These are phyloP conservation scores for Anaspis maculata DNA, from an alignment of 2,888 invertebrate genomes.

Conservation along the genomic window DNA sequence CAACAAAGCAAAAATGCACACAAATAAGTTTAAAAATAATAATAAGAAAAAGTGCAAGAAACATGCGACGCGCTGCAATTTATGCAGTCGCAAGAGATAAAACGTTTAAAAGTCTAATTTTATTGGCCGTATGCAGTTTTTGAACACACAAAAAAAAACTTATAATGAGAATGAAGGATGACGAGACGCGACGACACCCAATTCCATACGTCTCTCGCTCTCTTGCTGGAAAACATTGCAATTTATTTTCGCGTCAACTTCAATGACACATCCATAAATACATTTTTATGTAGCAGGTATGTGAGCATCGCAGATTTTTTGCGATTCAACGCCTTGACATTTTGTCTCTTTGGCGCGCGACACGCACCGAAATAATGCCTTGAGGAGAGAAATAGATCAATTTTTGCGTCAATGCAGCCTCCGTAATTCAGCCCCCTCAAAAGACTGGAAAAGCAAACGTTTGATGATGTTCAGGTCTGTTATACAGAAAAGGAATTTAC, in stretches of 20 bases:
- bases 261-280: slow-evolving; percentile 23
- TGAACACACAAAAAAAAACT: too few species aligned
- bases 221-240: slow-evolving; percentile 5
- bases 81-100: slow-evolving; percentile 5
- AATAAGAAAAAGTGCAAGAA: neutral
- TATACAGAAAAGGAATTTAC: too few species aligned
- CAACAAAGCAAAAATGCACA: slow-evolving; percentile 21
- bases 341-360: too few species aligned
- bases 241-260: slow-evolving; percentile 17
- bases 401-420: neutral
- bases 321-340: slow-evolving; percentile 10
- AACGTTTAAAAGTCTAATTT: slow-evolving; percentile 5
- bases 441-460: too few species aligned
- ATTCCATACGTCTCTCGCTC: slow-evolving; percentile 1
- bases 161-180: too few species aligned
- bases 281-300: slow-evolving; percentile 10
- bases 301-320: slow-evolving; percentile 9
- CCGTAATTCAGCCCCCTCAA: too few species aligned
- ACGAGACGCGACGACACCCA: too few species aligned
- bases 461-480: too few species aligned
- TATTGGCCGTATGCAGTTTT: too few species aligned
- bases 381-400: neutral
- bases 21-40: slow-evolving; percentile 17
- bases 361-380: neutral
- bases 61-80: slow-evolving; percentile 4